Evolutionary conservation across 2,113 vertebrate species (phyloP), one percentile per base, ranked within the genome.

Genomic region (Solenodon paradoxus): DNA sequence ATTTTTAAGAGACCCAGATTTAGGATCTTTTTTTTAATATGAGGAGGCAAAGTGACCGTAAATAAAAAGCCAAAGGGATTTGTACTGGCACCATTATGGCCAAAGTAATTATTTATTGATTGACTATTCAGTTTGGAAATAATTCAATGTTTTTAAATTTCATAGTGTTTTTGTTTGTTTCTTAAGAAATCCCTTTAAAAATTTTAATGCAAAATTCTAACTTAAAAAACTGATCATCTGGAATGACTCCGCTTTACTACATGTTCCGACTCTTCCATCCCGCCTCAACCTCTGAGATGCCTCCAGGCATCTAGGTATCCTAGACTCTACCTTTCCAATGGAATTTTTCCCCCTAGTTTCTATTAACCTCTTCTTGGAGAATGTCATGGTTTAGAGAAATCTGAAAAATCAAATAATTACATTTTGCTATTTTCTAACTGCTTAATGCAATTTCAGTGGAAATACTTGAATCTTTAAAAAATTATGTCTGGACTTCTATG

Each of bases 401-500:
- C 69, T 90, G 47, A 84, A 78, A 51, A 72, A 80, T 81, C 47
- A 90, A 74, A 69, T 90, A 84, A 42, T 92, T 93, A n/a, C 26
- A 80, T 82, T 90, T 93, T 92, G 11, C 49, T 64, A 51, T 53
- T 95, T 96, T 69, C 53, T 92, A 63, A 75, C 45, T 85, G 40
- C 68, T 82, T 57, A 74, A 64, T 69, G 51, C 87, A 95, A 11
- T 90, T 77, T 92, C 93, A 59, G 8, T 74, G 53, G 53, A 87
- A 88, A 35, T 88, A 83, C 53, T 89, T 96, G 53, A 87, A 82
- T 53, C 51, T 83, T 92, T 47, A n/a, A 28, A 92, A 86, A 80
- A 42, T 40, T 32, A n/a, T n/a, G n/a, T n/a, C n/a, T n/a, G n/a
- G n/a, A n/a, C n/a, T 86, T 35, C 11, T 63, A 26, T 35, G 17